Evolutionary conservation across 2,888 invertebrate species (phyloP), one percentile per base, ranked within the genome.

Genomic region (Chrysomela aeneicollis): DNA sequence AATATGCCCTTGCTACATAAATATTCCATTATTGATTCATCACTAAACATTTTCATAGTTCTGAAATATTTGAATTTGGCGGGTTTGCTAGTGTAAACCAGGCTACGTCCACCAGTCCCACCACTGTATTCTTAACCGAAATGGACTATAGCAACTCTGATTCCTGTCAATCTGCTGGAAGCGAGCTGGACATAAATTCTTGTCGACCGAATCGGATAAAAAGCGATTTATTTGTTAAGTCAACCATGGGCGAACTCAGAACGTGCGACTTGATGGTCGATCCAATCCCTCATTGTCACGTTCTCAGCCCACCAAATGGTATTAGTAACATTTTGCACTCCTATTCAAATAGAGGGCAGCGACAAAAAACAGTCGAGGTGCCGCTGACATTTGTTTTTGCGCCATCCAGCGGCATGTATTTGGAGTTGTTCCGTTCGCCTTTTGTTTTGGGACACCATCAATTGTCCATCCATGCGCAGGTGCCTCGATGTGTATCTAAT

Each of bases 401-500:
- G 77, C 78, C 73, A 75, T 78, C 75, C 76, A n/a, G n/a, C 71
- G 64, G 70, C 72, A 73, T 74, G 74, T 76, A 76, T 73, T 72
- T 61, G 59, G 70, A 72, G 69, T 68, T 67, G 74, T 74, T 71
- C 67, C 70, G 73, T 59, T 73, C 69, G 71, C 63, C 70, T 73
- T 73, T 73, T 73, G 68, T 67, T 54, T 47, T 54, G 55, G 58
- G 52, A 30, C 66, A 77, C 73, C 79, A 78, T 79, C 80, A 79
- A 80, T 80, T 78, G 79, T 79, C 77, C 77, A 78, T n/a, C n/a
- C n/a, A n/a, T n/a, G n/a, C 78, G 78, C 79, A 79, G 79, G 79
- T 80, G 79, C 79, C 76, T 79, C 76, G 80, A 81, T 81, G 75
- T 75, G 67, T 77, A 81, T 81, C 80, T 78, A 79, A 80, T 80